phyloP scores from a whole-genome alignment of 2,888 invertebrate species.

The Platypus cylindrus region DNA sequence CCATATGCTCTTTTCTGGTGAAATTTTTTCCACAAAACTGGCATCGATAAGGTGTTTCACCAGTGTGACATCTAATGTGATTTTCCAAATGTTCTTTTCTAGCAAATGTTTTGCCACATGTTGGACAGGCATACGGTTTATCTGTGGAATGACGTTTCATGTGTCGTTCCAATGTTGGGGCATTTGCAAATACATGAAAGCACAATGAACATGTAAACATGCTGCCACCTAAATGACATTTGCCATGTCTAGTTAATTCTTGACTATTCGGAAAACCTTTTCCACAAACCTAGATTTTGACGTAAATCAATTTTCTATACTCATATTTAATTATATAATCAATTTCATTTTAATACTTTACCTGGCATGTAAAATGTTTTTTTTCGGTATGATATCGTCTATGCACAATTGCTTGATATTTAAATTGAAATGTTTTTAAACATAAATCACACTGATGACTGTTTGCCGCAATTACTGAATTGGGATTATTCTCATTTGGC shows the following conservation, averaged over 20 bases:
- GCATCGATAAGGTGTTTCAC: conserved; percentile 66
- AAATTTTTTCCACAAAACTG: conserved; percentile 66
- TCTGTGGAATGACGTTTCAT: conserved; percentile 72
- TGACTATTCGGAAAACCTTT: conserved; percentile 70
- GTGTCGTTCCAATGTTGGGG: conserved; percentile 58
- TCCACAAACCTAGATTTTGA: conserved; percentile 48
- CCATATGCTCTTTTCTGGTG: conserved; percentile 67
- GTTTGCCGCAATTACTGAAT: conserved; percentile 45
- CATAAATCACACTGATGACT: conserved; percentile 71
- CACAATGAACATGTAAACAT: conserved; percentile 63
- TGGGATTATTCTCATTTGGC: conserved; percentile 31
- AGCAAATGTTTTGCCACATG: conserved; percentile 77
- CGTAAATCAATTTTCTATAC: neutral
- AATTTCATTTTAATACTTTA: too few relatives aligned
- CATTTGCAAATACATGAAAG: conserved; percentile 62
- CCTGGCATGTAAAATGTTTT: conserved; percentile 63
- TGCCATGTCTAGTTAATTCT: conserved; percentile 69
- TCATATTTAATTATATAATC: conserved; percentile 1
- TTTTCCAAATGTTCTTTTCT: conserved; percentile 63
- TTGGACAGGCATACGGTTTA: conserved; percentile 73
- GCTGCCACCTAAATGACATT: conserved; percentile 69
- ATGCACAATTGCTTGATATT: conserved; percentile 78
- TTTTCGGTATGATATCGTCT: conserved; percentile 73
- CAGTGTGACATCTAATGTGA: conserved; percentile 54
- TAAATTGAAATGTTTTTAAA: conserved; percentile 75